Percentiles rank a stretch among this genome's conserved stretches.
These are phyloP conservation scores for Crocodylus rhombifer DNA, from an alignment of 2,797 vertebrate species.

Conservation along the genomic window DNA sequence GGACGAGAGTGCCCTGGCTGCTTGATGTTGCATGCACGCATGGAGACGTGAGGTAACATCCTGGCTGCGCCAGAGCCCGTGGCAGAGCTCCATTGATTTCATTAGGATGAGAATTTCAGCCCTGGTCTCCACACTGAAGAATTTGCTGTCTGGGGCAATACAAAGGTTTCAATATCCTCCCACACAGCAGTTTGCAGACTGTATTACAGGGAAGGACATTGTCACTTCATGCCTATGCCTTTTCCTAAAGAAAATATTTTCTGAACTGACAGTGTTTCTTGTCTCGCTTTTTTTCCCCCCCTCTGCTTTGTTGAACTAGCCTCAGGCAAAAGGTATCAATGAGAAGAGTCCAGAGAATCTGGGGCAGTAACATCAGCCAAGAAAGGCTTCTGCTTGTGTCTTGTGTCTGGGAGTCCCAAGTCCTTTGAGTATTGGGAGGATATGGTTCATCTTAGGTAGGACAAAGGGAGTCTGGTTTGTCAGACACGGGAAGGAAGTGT, in stretches of 20 bases:
- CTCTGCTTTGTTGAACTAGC: background rate
- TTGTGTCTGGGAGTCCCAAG: too few species aligned
- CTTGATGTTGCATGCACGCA: too few species aligned
- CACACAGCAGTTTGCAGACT: rapidly evolving
- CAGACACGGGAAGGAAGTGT: background rate
- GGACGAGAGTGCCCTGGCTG: too few species aligned
- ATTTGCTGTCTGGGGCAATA: rapidly evolving
- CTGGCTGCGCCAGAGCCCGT: too few species aligned
- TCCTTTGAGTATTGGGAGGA: too few species aligned
- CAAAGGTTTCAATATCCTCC: background rate
- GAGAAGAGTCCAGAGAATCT: slow-evolving; percentile 34
- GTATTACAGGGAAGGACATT: background rate
- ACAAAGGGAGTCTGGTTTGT: background rate
- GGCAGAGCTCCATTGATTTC: too few species aligned
- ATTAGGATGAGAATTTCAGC: rapidly evolving
- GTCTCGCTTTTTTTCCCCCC: slow-evolving; percentile 42
- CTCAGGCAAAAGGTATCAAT: background rate
- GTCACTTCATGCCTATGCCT: slow-evolving; percentile 9
- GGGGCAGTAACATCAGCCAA: background rate
- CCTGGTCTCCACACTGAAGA: background rate
- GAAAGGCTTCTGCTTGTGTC: background rate
- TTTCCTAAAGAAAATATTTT: slow-evolving; percentile 51
- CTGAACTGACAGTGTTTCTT: slow-evolving; percentile 50
- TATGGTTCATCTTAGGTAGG: too few species aligned
- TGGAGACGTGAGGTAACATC: too few species aligned